phyloP scores from a whole-genome alignment of 2,113 vertebrate genomes.

The Haemorhous mexicanus region DNA sequence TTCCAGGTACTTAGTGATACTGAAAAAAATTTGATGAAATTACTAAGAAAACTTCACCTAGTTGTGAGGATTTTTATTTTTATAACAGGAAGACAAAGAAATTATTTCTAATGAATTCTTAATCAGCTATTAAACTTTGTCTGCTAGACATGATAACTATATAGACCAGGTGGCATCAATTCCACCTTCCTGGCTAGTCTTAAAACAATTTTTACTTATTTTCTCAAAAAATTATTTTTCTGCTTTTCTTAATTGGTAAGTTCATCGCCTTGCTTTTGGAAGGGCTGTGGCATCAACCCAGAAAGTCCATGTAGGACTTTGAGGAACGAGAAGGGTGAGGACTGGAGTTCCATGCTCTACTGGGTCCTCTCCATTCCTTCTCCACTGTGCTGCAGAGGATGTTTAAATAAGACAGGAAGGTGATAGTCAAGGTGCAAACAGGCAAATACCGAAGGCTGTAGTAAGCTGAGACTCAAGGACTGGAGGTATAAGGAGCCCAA shows the following conservation, averaged over 20 bases:
- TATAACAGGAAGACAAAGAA: background rate
- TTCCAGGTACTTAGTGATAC: background rate
- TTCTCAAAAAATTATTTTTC: background rate
- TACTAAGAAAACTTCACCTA: background rate
- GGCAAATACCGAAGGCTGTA: background rate
- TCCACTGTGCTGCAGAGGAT: background rate
- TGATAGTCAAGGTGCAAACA: background rate
- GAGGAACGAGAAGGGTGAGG: background rate
- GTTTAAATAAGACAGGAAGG: background rate
- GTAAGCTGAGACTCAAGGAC: background rate
- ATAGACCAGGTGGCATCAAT: background rate
- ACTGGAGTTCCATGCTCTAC: background rate
- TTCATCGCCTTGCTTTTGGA: background rate
- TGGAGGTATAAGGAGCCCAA: background rate
- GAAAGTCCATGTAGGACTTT: background rate
- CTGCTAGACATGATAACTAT: background rate
- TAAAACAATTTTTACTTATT: background rate
- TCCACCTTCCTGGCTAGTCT: background rate
- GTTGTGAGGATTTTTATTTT: background rate
- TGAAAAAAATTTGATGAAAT: background rate
- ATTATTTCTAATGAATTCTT: background rate
- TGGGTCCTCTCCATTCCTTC: background rate
- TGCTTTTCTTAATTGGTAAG: background rate
- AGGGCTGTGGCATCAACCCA: background rate
- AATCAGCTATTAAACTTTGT: background rate